Evolutionary conservation across 2,113 vertebrate genomes (phyloP).

Genomic region (Porphyrio hochstetteri): DNA sequence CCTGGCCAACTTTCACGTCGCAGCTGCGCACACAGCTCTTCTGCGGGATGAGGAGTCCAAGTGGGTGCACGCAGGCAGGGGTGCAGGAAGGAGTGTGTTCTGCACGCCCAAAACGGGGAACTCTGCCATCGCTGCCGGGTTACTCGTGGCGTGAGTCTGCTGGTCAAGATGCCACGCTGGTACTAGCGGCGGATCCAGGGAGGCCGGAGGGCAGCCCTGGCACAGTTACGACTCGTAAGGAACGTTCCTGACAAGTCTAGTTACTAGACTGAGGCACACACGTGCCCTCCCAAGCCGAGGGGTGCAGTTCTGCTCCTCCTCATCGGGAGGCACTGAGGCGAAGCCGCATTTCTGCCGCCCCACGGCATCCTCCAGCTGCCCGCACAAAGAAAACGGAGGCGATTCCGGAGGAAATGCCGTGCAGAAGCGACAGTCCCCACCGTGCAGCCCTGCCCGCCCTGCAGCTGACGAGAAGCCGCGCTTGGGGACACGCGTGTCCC

Average conservation of each 20-base stretch:
- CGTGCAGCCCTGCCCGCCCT: fast-evolving
- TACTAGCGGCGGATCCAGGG: background rate
- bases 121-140: fast-evolving
- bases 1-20: background rate
- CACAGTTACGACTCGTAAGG: fast-evolving
- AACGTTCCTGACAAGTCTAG: fast-evolving
- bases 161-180: background rate
- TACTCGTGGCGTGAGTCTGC: fast-evolving
- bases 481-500: background rate
- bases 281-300: background rate
- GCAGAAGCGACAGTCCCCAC: background rate
- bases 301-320: background rate
- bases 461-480: background rate
- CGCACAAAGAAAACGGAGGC: fast-evolving
- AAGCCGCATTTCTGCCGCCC: background rate
- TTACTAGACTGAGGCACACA: fast-evolving
- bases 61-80: fast-evolving
- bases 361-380: fast-evolving
- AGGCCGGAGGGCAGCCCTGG: background rate
- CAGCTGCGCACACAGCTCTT: fast-evolving
- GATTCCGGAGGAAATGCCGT: background rate
- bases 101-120: fast-evolving
- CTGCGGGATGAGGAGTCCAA: fast-evolving
- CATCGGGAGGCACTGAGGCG: fast-evolving
- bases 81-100: fast-evolving